A percentile compares a stretch with the other conserved stretches of the same genome.
Evolutionary conservation across 2,797 vertebrate genomes (phyloP).

Genomic region (Capromys pilorides): DNA sequence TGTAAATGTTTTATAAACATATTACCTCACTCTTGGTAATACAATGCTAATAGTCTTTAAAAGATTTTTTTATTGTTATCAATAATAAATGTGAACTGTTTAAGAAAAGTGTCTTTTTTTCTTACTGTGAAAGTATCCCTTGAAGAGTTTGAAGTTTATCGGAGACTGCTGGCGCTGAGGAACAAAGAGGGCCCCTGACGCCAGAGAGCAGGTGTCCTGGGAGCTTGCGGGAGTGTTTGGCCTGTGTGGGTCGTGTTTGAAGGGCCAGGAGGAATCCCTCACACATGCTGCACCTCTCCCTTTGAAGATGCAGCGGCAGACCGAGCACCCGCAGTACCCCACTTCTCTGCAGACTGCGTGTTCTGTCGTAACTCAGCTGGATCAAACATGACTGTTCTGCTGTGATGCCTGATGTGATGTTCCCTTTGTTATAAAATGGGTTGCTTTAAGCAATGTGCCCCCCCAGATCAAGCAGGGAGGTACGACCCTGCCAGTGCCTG

Average conservation of each 20-base stretch:
- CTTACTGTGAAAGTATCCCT: conserved; percentile 3
- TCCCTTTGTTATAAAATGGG: background rate
- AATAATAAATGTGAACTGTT: conserved; percentile 89
- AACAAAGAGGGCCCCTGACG: background rate
- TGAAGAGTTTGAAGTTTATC: background rate
- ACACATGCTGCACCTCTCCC: rapidly evolving
- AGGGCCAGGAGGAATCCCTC: background rate
- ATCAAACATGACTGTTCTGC: rapidly evolving
- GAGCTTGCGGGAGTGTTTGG: background rate
- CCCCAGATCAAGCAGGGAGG: background rate
- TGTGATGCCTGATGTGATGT: rapidly evolving
- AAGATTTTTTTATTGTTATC: conserved; percentile 89
- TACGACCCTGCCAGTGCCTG: background rate
- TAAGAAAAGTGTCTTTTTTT: conserved; percentile 61
- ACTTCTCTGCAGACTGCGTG: rapidly evolving
- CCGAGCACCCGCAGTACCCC: rapidly evolving
- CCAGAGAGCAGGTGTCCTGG: background rate
- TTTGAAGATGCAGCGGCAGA: background rate
- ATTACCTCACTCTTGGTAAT: conserved; percentile 89
- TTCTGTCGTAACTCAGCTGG: background rate
- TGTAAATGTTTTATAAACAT: conserved; percentile 89
- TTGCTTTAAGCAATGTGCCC: background rate
- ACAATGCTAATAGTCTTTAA: conserved; percentile 87
- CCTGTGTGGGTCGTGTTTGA: rapidly evolving
- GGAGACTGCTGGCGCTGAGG: background rate